Percentiles rank a stretch among this genome's conserved stretches.
These are phyloP conservation scores for Spermophilus dauricus DNA, from an alignment of 2,113 vertebrate species.

Conservation along the genomic window DNA sequence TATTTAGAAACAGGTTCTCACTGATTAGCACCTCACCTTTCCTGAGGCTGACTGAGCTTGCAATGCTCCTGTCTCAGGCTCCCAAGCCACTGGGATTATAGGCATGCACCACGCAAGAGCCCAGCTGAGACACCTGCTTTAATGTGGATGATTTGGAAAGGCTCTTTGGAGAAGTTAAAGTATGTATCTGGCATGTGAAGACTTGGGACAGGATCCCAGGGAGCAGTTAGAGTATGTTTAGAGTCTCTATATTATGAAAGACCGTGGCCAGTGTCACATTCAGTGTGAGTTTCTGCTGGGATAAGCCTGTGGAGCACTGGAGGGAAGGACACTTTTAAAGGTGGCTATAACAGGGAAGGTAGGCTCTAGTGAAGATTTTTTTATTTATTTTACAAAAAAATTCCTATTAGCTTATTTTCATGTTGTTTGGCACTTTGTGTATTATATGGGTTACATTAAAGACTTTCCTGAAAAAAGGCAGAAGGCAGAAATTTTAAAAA, in stretches of 20 bases:
- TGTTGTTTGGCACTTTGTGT: neutral
- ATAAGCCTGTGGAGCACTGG: neutral
- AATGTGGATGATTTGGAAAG: neutral
- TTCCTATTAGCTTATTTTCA: neutral
- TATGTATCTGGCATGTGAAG: neutral
- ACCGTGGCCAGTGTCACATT: rapidly evolving
- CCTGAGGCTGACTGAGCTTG: too few species aligned
- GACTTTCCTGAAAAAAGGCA: neutral
- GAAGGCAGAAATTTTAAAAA: neutral
- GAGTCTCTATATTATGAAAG: neutral
- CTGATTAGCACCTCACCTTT: too few species aligned
- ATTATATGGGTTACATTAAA: neutral
- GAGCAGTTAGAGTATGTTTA: neutral
- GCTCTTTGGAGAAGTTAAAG: neutral
- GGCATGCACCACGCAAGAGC: too few species aligned
- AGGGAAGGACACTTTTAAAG: neutral
- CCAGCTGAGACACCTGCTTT: neutral
- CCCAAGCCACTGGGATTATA: too few species aligned
- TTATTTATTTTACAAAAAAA: neutral
- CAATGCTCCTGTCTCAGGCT: too few species aligned
- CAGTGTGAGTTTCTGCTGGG: rapidly evolving
- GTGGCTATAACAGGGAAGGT: neutral
- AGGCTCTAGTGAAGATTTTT: neutral
- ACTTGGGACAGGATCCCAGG: too few species aligned
- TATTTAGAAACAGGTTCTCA: too few species aligned